phyloP scores from a whole-genome alignment of 2,888 invertebrate genomes.

The Empis stercorea region DNA sequence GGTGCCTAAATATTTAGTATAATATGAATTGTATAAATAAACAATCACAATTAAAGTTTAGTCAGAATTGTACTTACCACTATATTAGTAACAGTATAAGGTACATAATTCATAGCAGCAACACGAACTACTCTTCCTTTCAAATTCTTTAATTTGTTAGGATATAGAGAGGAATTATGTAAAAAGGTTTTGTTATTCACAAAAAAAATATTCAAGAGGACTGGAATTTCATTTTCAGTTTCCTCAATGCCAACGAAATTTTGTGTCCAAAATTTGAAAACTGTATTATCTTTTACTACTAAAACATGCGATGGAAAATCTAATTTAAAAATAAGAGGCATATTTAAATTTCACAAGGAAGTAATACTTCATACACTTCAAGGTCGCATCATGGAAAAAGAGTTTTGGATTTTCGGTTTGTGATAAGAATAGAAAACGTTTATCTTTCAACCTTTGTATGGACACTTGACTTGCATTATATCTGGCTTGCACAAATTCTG shows the following conservation, averaged over 20 bases:
- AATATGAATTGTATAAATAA: no score
- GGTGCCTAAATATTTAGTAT: conserved; percentile 21
- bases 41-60: no score
- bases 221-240: conserved; percentile 24
- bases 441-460: conserved; percentile 28
- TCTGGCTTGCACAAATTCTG: conserved; percentile 25
- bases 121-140: conserved; percentile 25
- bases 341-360: not conserved
- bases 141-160: conserved; percentile 31
- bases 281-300: conserved; percentile 20
- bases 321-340: not conserved
- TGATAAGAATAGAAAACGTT: conserved; percentile 28
- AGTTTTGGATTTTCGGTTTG: conserved; percentile 23
- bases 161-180: conserved; percentile 19
- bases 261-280: conserved; percentile 34
- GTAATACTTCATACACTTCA: conserved; percentile 22
- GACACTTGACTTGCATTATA: conserved; percentile 30
- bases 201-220: conserved; percentile 27
- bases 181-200: conserved; percentile 25
- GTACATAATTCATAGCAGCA: conserved; percentile 31
- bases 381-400: conserved; percentile 21
- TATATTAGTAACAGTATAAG: conserved; percentile 32
- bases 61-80: conserved; percentile 26
- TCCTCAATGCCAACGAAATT: conserved; percentile 28
- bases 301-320: conserved; percentile 1